phyloP scores from a whole-genome alignment of 2,113 vertebrate species.

The Lasiurus cinereus region DNA sequence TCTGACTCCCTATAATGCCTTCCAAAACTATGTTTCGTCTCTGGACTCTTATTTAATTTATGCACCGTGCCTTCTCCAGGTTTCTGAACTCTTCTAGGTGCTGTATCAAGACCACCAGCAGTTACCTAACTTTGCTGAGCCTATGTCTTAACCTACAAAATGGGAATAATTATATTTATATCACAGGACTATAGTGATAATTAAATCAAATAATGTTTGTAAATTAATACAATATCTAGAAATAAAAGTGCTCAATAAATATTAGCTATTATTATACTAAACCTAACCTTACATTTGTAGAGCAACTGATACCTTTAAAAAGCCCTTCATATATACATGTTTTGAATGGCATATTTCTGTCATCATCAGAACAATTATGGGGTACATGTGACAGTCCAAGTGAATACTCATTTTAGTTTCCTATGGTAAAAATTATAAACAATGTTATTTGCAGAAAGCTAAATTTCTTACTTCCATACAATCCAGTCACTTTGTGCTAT shows the following conservation, averaged over 20 bases:
- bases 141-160: constrained; percentile 8
- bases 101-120: neutral
- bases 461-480: neutral
- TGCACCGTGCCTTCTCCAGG: too few relatives aligned
- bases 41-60: too few relatives aligned
- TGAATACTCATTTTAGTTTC: neutral
- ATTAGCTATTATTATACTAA: neutral
- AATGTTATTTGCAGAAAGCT: neutral
- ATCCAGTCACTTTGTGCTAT: neutral
- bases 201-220: neutral
- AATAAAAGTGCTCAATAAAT: neutral
- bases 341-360: constrained; percentile 20
- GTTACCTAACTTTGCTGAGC: constrained; percentile 5
- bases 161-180: neutral
- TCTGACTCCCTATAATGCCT: too few relatives aligned
- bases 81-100: too few relatives aligned
- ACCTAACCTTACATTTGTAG: neutral
- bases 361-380: neutral
- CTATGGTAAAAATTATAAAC: constrained; percentile 21
- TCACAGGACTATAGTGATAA: constrained; percentile 18
- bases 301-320: neutral
- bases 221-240: neutral
- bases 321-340: neutral
- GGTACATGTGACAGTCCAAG: neutral
- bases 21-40: too few relatives aligned